Conservation (phyloP, 2,113 vertebrate species). For the Petroica traversi region DNA sequence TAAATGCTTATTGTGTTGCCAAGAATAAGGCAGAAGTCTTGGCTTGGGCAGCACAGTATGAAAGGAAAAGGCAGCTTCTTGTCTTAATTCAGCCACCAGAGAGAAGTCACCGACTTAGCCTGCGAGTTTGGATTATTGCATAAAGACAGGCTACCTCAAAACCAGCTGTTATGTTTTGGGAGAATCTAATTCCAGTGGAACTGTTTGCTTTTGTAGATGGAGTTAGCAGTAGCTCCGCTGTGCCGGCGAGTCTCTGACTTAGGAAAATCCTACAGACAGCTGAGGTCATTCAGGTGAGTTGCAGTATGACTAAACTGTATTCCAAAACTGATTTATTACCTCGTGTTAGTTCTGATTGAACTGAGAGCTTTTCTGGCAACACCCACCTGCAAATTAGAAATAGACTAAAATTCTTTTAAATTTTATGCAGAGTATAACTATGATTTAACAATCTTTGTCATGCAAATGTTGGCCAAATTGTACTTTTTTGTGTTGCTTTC, state of each 20-base stretch:
- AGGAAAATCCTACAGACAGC: slow-evolving; percentile 90
- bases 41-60: neutral
- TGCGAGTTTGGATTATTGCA: neutral
- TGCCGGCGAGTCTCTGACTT: slow-evolving; percentile 93
- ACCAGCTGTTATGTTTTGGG: neutral
- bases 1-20: neutral
- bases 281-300: slow-evolving; percentile 93
- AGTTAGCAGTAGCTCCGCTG: slow-evolving; percentile 90
- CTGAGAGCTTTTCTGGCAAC: slow-evolving; percentile 31
- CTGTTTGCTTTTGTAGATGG: slow-evolving; percentile 83
- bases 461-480: slow-evolving; percentile 45
- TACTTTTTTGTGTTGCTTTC: slow-evolving; percentile 48
- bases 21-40: neutral
- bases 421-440: slow-evolving; percentile 45
- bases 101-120: neutral
- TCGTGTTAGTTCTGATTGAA: slow-evolving; percentile 22
- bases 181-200: neutral
- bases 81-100: neutral
- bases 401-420: slow-evolving; percentile 36
- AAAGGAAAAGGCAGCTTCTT: neutral
- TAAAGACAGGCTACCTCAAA: neutral
- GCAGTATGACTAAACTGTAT: neutral
- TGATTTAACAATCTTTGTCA: slow-evolving; percentile 53
- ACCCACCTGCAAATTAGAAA: slow-evolving; percentile 28
- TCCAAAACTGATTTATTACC: slow-evolving; percentile 5